These are phyloP conservation scores for Elephantulus edwardii DNA, from an alignment of 2,113 vertebrate species.

Conservation along the genomic window DNA sequence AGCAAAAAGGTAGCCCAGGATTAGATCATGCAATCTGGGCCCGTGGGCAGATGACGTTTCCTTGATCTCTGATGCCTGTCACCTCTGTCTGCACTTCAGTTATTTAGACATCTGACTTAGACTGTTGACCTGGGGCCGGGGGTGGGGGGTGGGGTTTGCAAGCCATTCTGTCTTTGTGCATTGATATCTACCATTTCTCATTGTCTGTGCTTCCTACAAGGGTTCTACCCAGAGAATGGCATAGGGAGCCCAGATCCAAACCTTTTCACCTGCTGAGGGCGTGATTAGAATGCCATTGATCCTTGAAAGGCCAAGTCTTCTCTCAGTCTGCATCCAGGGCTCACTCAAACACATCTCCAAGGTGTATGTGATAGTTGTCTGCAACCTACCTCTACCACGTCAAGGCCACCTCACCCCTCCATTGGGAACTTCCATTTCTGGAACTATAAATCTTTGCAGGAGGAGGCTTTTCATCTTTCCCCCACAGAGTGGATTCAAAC, in stretches of 20 bases:
- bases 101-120: background rate
- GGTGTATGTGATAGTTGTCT: no score
- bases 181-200: background rate
- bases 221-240: background rate
- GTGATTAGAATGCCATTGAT: no score
- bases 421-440: no score
- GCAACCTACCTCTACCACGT: no score
- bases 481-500: no score
- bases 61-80: background rate
- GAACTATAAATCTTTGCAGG: no score
- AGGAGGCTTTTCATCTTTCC: no score
- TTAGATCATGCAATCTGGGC: background rate
- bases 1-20: background rate
- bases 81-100: background rate
- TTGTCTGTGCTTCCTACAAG: background rate
- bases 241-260: background rate
- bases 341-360: background rate
- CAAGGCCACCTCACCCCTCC: no score
- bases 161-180: background rate
- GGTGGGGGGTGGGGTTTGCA: no score
- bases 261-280: fast-evolving
- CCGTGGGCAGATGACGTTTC: background rate
- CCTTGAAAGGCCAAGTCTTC: background rate
- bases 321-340: background rate
- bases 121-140: background rate